Evolutionary conservation across 2,797 vertebrate species (phyloP).

Genomic region (Danio albolineatus): DNA sequence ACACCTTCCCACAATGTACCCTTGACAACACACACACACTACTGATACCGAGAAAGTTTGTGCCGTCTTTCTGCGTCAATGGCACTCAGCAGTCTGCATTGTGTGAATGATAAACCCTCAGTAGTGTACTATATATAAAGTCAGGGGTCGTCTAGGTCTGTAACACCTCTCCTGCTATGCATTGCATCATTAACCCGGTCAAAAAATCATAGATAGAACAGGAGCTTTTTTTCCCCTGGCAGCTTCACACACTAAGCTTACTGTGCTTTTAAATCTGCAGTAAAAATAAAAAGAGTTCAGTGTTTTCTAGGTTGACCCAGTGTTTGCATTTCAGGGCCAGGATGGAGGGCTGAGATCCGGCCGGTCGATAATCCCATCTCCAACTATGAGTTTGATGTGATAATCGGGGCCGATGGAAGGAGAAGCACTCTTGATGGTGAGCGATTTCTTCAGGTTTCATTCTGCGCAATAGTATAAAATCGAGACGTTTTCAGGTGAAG

Average conservation of each 20-base stretch:
- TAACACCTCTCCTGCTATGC: conserved; percentile 38
- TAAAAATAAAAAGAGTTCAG: conserved; percentile 14
- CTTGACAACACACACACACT: background rate
- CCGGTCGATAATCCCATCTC: conserved; percentile 86
- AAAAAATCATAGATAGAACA: conserved; percentile 26
- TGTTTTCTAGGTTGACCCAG: conserved; percentile 4
- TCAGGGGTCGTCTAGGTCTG: background rate
- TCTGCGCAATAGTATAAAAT: background rate
- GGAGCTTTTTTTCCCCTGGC: background rate
- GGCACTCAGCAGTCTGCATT: conserved; percentile 45
- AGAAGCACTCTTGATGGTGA: conserved; percentile 92
- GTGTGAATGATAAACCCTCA: conserved; percentile 53
- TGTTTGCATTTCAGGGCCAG: conserved; percentile 78
- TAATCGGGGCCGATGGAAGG: conserved; percentile 94
- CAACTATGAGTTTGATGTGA: conserved; percentile 88
- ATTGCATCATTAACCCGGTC: background rate
- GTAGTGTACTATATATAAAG: conserved; percentile 58
- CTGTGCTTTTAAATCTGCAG: background rate
- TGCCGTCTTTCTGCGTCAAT: conserved; percentile 47
- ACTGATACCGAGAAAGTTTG: conserved; percentile 50
- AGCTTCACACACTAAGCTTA: background rate
- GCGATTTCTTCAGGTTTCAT: background rate
- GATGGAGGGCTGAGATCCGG: conserved; percentile 90
- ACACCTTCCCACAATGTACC: conserved; percentile 14
- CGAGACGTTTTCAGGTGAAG: background rate